Evolutionary conservation across 2,888 invertebrate genomes (phyloP), one percentile per base, ranked within the genome.

Genomic region (Salpingus planirostris): DNA sequence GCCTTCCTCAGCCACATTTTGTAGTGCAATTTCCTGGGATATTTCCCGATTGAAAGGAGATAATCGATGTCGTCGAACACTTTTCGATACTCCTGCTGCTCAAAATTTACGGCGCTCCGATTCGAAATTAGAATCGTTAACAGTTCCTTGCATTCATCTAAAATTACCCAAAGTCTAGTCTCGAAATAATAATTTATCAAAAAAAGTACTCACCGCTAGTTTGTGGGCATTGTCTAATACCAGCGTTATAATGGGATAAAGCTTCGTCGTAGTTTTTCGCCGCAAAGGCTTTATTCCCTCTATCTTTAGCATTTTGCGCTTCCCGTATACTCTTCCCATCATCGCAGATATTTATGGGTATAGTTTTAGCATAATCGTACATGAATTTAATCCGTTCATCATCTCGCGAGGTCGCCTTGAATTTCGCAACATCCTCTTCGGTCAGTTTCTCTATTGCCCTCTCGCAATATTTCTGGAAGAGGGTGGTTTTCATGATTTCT

Each of bases 21-120:
- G 58, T 83, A 82, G n/a, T 71, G 59, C 29, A 87, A 62, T 38
- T 84, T 75, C 24, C 69, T 66, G 0, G 88, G 86, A 54, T 88
- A 89, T 6, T 73, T 76, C 3, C 56, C 59, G 3, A 74, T 59
- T 6, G 71, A 62, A 1, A 81, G 56, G 8, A 82, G 75, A 33
- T 80, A 71, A 27, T 75, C 68, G n/a, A 83, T 78, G 52, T 90
- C 89, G 5, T 71, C 66, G 21, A 90, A 57, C 0, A 81, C 73
- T 25, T 76, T 70, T 41, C 79, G 73, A 54, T 73, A 77, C 42
- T 76, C 73, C 38, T 78, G 68, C 57, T 86, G 59, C 51, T 86
- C 83, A 52, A 80, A 83, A 21, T 86, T 68, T 0, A 81, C 74
- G 0, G 89, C 89, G 15, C 89, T 88, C 6, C 89, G 74, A 59